Conservation (phyloP, 2,113 vertebrate species). For the Scomber japonicus region DNA sequence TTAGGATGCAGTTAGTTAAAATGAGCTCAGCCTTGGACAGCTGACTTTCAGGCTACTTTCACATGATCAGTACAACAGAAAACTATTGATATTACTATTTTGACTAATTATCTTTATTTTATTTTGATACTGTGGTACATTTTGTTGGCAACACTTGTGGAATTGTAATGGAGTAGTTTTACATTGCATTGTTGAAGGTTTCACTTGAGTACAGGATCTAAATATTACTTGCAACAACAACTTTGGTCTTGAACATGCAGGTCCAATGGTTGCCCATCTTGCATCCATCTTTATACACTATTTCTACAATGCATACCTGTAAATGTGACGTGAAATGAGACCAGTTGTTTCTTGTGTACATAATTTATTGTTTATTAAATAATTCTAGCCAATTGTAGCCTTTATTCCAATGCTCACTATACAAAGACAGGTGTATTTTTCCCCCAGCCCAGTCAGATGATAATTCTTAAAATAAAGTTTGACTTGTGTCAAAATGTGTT, state of each 20-base stretch:
- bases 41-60: too few species aligned
- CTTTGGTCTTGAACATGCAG: neutral
- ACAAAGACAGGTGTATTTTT: neutral
- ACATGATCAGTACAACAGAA: too few species aligned
- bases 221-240: neutral
- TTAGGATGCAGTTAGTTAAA: too few species aligned
- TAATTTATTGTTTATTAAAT: neutral
- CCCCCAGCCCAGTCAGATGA: neutral
- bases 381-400: neutral
- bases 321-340: neutral
- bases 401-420: slow-evolving; percentile 15
- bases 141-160: too few species aligned
- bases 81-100: too few species aligned
- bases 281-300: neutral
- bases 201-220: neutral
- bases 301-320: neutral
- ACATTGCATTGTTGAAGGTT: neutral
- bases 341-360: neutral
- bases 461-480: neutral
- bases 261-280: neutral
- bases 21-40: too few species aligned
- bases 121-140: too few species aligned
- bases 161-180: neutral
- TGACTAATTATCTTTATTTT: too few species aligned
- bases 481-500: neutral